Percentiles rank a stretch among this genome's conserved stretches.
These are phyloP conservation scores for Lophius americanus DNA, from an alignment of 2,797 vertebrate species.

Conservation along the genomic window DNA sequence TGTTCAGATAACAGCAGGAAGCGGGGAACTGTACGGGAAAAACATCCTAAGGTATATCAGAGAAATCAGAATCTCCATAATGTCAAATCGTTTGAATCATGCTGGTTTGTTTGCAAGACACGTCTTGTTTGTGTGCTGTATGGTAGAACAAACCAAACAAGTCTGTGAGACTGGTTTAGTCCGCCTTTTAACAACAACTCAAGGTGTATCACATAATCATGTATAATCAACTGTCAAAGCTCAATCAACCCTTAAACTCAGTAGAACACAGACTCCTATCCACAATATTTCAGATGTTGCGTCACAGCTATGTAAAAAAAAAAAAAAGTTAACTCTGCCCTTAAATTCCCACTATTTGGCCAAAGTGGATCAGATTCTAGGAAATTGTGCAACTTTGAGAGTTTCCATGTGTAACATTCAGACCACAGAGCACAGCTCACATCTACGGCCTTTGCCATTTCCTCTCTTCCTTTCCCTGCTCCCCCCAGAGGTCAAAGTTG, in stretches of 20 bases:
- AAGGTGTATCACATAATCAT: conserved; percentile 22
- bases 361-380: conserved; percentile 48
- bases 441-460: conserved; percentile 39
- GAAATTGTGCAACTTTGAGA: conserved; percentile 57
- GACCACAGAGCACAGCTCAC: conserved; percentile 36
- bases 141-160: conserved; percentile 27
- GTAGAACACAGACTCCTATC: conserved; percentile 6
- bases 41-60: neutral
- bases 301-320: conserved; percentile 48
- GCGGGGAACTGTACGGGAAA: neutral
- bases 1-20: conserved; percentile 1
- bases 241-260: conserved; percentile 34
- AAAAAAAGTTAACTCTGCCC: conserved; percentile 44
- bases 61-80: conserved; percentile 24
- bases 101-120: conserved; percentile 32
- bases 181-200: conserved; percentile 57
- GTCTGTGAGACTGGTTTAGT: conserved; percentile 53
- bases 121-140: conserved; percentile 40
- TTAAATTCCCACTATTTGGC: conserved; percentile 40
- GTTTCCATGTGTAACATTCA: conserved; percentile 35
- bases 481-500: conserved; percentile 66
- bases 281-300: conserved; percentile 29
- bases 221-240: conserved; percentile 23
- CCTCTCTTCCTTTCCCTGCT: conserved; percentile 30
- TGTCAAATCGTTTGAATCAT: conserved; percentile 35